These are phyloP conservation scores for Natator depressus DNA, from an alignment of 2,113 vertebrate genomes.

Conservation along the genomic window DNA sequence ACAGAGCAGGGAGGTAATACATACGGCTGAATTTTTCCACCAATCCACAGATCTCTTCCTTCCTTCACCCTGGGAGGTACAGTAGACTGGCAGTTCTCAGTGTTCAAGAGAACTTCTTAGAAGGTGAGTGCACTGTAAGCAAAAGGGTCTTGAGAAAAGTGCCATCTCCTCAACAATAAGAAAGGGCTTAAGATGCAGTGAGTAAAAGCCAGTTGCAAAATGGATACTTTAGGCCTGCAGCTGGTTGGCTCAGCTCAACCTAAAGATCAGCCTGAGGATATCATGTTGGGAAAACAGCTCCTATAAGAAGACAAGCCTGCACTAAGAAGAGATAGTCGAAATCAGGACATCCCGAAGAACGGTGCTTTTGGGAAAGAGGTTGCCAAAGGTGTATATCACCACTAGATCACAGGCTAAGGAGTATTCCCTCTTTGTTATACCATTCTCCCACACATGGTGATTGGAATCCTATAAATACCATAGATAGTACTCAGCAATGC, in stretches of 20 bases:
- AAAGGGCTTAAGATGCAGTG: background rate
- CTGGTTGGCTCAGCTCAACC: background rate
- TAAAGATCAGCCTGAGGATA: background rate
- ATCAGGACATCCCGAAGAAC: background rate
- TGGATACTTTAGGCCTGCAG: background rate
- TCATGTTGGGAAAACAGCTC: background rate
- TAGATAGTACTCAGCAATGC: background rate
- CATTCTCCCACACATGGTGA: background rate
- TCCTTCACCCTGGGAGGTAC: rapidly evolving
- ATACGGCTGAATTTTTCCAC: rapidly evolving
- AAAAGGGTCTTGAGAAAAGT: background rate
- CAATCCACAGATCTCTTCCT: background rate
- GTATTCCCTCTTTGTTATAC: background rate
- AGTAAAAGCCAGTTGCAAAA: background rate
- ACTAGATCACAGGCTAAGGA: background rate
- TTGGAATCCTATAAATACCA: background rate
- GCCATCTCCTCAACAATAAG: background rate
- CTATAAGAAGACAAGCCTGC: background rate
- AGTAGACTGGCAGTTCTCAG: background rate
- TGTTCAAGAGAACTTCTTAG: background rate
- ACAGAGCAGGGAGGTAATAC: background rate
- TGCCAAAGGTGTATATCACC: background rate
- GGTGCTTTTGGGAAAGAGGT: background rate
- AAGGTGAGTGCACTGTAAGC: background rate
- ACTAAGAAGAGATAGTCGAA: background rate